Percentiles rank a stretch among this genome's conserved stretches.
Evolutionary conservation across 2,888 invertebrate genomes (phyloP).

Genomic region (Zonitis immaculata): DNA sequence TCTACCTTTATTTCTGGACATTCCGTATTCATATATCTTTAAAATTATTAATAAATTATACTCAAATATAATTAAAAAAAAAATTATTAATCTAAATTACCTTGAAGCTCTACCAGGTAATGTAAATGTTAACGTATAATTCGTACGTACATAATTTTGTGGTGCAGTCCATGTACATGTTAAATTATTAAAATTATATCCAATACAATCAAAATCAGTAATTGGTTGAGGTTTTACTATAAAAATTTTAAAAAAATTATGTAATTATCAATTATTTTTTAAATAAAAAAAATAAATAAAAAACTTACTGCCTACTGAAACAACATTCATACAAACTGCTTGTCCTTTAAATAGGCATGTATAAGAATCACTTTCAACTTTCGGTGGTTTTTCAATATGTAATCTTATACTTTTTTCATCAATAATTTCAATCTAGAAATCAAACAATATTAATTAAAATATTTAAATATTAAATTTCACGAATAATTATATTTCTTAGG

Average conservation of each 20-base stretch:
- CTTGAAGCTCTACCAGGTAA: conserved; percentile 46
- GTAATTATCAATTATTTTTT: neutral
- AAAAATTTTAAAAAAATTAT: too few species aligned
- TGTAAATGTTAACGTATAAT: conserved; percentile 52
- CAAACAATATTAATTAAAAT: conserved; percentile 5
- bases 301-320: conserved; percentile 57
- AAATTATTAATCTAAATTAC: conserved; percentile 24
- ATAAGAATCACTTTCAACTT: conserved; percentile 50
- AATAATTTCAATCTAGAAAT: conserved; percentile 50
- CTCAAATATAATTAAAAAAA: neutral
- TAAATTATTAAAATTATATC: conserved; percentile 67
- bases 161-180: conserved; percentile 70
- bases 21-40: conserved; percentile 23
- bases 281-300: conserved; percentile 30
- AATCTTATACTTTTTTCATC: conserved; percentile 62
- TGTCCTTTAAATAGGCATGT: conserved; percentile 51
- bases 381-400: conserved; percentile 53
- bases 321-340: conserved; percentile 54
- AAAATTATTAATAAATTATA: neutral
- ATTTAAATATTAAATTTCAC: too few species aligned
- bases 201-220: conserved; percentile 66
- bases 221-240: conserved; percentile 61
- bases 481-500: too few species aligned
- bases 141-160: conserved; percentile 54
- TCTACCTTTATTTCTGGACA: conserved; percentile 1